Evolutionary conservation across 2,113 vertebrate genomes (phyloP).

Genomic region (Tenrec ecaudatus): DNA sequence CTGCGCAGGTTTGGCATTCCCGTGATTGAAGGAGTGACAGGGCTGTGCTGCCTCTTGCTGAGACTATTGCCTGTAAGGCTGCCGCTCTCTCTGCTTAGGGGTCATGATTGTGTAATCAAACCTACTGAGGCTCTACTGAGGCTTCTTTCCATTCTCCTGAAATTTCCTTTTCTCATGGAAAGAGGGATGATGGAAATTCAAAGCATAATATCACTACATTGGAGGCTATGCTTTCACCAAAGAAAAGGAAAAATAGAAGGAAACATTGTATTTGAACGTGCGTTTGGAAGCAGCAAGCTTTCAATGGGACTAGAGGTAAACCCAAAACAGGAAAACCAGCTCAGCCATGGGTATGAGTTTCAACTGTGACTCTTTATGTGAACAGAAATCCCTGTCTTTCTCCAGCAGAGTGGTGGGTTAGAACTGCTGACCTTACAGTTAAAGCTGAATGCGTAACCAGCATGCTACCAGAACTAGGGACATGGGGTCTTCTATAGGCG

Average conservation of each 20-base stretch:
- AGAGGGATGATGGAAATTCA: constrained; percentile 23
- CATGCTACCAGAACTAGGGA: neutral
- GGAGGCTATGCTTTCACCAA: neutral
- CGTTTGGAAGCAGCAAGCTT: neutral
- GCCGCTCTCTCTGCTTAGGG: neutral
- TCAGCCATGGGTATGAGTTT: too few relatives aligned
- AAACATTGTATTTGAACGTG: neutral
- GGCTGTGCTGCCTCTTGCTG: constrained; percentile 44
- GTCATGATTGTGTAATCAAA: constrained; percentile 66
- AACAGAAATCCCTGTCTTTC: too few relatives aligned
- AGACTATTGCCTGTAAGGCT: constrained; percentile 44
- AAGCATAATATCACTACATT: neutral
- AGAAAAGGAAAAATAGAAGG: neutral
- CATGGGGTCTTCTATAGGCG: too few relatives aligned
- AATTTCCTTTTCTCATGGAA: constrained; percentile 49
- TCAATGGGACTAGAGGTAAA: too few relatives aligned
- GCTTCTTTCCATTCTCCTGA: constrained; percentile 46
- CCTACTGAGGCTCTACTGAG: constrained; percentile 6
- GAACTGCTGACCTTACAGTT: too few relatives aligned
- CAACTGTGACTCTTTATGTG: too few relatives aligned
- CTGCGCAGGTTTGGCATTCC: constrained; percentile 3
- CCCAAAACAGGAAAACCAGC: too few relatives aligned
- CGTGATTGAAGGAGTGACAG: constrained; percentile 15
- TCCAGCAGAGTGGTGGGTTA: too few relatives aligned
- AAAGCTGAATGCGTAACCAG: too few relatives aligned